Evolutionary conservation across 2,888 invertebrate genomes (phyloP), one percentile per base, ranked within the genome.

Genomic region (Polyommatus icarus): DNA sequence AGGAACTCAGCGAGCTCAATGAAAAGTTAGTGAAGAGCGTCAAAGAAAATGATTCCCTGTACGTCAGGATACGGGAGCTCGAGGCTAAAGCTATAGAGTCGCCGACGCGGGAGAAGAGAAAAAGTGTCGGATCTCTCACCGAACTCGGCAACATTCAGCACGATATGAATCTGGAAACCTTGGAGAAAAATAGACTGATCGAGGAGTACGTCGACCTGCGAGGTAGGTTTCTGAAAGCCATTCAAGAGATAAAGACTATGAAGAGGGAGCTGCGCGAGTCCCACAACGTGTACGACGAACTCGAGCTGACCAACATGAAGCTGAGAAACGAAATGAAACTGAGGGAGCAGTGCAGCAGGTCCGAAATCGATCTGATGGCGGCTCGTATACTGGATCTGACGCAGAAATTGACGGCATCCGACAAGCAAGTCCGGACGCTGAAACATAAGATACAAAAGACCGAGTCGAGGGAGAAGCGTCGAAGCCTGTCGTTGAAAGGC

Each of bases 341-440:
- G 1, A 91, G 95, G 79, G 95, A 95, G 81, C 96, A 96, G 82
- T 95, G 96, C 77, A 95, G 96, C 82, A 92, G 95, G 81, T 96
- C 97, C 0, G 97, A 98, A 88, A 95, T 97, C 67, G 96, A 96
- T 80, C 91, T 98, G 84, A 97, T 98, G 96, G 97, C 97, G 0
- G 96, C 96, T 36, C 95, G 98, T 76, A 96, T 98, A 79, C 96
- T 98, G 85, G 97, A 98, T 87, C 91, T 98, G 50, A 98, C 98
- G 0, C 95, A 96, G 78, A 98, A 98, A 87, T 94, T 98, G 79
- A 96, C 96, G 8, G 95, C 96, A 0, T 97, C 97, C 0, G 98
- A 98, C 85, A 97, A 97, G 83, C 97, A 97, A 89, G 96, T 97
- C 10, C 94, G 97, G 78, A 96, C 95, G 3, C 87, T 97, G 32